Evolutionary conservation across 2,888 invertebrate genomes (phyloP).

Genomic region (Selenia dentaria): DNA sequence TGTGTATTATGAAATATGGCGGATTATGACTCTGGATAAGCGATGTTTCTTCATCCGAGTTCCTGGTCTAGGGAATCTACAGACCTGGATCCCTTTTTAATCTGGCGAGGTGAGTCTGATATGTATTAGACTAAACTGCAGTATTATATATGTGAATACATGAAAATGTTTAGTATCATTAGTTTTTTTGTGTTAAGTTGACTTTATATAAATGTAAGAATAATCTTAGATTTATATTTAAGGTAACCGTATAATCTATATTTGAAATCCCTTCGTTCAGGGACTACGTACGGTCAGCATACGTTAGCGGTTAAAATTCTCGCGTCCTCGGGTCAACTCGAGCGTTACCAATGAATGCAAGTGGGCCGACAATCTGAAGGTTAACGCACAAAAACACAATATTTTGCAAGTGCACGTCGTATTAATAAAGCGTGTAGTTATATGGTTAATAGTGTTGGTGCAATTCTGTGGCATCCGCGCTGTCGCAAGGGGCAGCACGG

Average conservation of each 20-base stretch:
- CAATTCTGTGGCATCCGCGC: conserved; percentile 78
- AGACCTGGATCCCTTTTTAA: conserved; percentile 73
- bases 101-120: conserved; percentile 79
- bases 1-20: conserved; percentile 69
- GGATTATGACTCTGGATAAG: conserved; percentile 77
- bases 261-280: too few relatives aligned
- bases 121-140: too few relatives aligned
- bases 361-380: conserved; percentile 74
- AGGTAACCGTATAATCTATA: too few relatives aligned
- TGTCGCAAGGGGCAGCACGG: conserved; percentile 71
- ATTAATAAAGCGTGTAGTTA: conserved; percentile 72
- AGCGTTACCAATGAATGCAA: conserved; percentile 78
- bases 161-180: too few relatives aligned
- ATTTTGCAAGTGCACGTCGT: conserved; percentile 78
- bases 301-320: conserved; percentile 50
- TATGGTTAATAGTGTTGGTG: conserved; percentile 65
- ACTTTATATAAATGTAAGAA: too few relatives aligned
- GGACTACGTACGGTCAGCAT: conserved; percentile 3
- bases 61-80: conserved; percentile 72
- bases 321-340: conserved; percentile 72
- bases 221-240: too few relatives aligned
- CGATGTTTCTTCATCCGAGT: conserved; percentile 79
- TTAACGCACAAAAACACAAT: conserved; percentile 74
- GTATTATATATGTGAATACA: too few relatives aligned
- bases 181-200: too few relatives aligned